Base-by-base conservation (phyloP, 2,888 invertebrate species). In the Cryptosula pallasiana region DNA sequence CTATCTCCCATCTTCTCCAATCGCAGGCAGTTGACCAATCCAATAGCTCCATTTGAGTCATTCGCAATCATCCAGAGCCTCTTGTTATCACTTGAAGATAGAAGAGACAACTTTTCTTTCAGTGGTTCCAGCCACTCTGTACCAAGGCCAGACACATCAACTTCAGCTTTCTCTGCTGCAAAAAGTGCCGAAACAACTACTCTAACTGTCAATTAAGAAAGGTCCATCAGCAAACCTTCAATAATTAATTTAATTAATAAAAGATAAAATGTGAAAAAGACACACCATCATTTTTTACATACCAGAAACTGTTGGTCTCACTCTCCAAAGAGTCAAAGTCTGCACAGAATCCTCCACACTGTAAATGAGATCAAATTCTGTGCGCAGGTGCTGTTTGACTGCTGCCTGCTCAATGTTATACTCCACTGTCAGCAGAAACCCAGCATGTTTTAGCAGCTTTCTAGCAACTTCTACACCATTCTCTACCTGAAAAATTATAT, bases 1-100 rank as follows among this genome's bases (percentile, higher is more conserved):
- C 89, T 90, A 73, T 87, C 86, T 27, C 95, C 95, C 76, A 94
- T 94, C 3, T 91, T 89, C 87, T 97, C 97, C 78, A 89, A 90
- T 79, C 91, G 91, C 76, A 98, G 88, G 84, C 98, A 99, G 81
- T 94, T 91, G 80, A 92, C 90, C 82, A 98, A 88, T 69, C 98
- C 98, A 73, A 95, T 87, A 75, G 93, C n/a, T n/a, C n/a, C n/a
- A n/a, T n/a, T n/a, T n/a, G n/a, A n/a, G n/a, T n/a, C n/a, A n/a
- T n/a, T n/a, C 88, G 20, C 88, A 72, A 91, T 89, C 54, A 93
- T 78, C 87, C 87, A 88, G 55, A 88, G 78, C 69, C 84, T 85
- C 72, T 83, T 80, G 73, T 81, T 88, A 9, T 5, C 2, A 20
- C 27, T 16, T 1, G 77, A 74, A 32, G 84, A 82, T 89, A 71